phyloP scores from a whole-genome alignment of 2,797 vertebrate genomes.

The Champsocephalus gunnari region DNA sequence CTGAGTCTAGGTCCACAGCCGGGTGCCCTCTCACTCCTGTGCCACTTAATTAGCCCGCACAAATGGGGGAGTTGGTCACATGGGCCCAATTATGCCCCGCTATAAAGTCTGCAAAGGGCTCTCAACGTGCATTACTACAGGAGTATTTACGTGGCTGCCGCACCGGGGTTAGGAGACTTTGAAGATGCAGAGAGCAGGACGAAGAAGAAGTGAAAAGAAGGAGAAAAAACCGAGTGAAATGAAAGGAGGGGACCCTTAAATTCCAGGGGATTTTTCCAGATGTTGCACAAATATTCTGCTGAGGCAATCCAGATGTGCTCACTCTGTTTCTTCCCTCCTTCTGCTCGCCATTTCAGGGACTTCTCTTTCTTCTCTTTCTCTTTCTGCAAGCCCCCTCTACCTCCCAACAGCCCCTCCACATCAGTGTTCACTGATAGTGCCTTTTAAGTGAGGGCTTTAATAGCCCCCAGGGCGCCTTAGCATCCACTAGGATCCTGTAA shows the following conservation, averaged over 20 bases:
- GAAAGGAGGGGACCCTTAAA: slow-evolving; percentile 85
- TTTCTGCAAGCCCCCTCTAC: slow-evolving; percentile 30
- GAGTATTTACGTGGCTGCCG: slow-evolving; percentile 76
- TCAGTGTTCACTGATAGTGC: slow-evolving; percentile 67
- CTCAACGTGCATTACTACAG: slow-evolving; percentile 69
- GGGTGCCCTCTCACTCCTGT: slow-evolving; percentile 70
- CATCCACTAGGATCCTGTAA: slow-evolving; percentile 79
- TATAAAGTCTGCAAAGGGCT: slow-evolving; percentile 79
- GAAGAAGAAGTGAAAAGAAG: slow-evolving; percentile 56
- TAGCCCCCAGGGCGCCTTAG: slow-evolving; percentile 73
- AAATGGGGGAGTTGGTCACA: slow-evolving; percentile 78
- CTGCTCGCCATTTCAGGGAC: slow-evolving; percentile 61
- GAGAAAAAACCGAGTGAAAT: slow-evolving; percentile 56
- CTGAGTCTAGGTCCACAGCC: slow-evolving; percentile 63
- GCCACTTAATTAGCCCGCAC: slow-evolving; percentile 81
- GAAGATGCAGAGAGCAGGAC: slow-evolving; percentile 75
- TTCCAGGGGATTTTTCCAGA: slow-evolving; percentile 87
- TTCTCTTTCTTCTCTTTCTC: slow-evolving; percentile 56
- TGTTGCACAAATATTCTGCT: slow-evolving; percentile 84
- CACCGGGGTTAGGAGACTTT: slow-evolving; percentile 69
- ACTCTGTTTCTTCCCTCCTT: slow-evolving; percentile 69
- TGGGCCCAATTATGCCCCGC: slow-evolving; percentile 83
- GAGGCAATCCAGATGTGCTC: slow-evolving; percentile 87
- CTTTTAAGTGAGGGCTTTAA: slow-evolving; percentile 79
- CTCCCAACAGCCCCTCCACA: slow-evolving; percentile 34